Evolutionary conservation across 2,113 vertebrate genomes (phyloP), one percentile per base, ranked within the genome.

Genomic region (Cygnus buccinator): DNA sequence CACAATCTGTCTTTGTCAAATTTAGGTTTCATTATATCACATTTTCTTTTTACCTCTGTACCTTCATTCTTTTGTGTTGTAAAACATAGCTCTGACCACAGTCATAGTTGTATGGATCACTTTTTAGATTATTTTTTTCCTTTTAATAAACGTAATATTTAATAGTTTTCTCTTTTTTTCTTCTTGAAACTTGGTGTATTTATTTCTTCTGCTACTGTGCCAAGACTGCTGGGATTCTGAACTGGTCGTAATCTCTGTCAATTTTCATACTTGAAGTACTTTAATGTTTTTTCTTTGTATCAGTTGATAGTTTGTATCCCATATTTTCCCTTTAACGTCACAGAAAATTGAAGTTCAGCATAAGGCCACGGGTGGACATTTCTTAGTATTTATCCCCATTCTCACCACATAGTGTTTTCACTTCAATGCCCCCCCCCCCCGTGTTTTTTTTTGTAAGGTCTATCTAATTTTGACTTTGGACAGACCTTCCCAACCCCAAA

Each of bases 1-100:
- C 20, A 57, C 46, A 84, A 91, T 89, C 63, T 77, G 19, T 83
- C 63, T 92, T 88, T 92, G 77, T 84, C 84, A 84, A 74, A 84
- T 2, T 26, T n/a, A 55, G 7, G 16, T 10, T 67, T n/a, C 0
- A 2, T 84, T 80, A 73, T 77, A n/a, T 62, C 33, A 57, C 31
- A 74, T 91, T 89, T 94, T 62, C 8, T 13, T 50, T 37, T 2
- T 50, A 77, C 15, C 5, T 70, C 33, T 54, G 16, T 83, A 39
- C 25, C 20, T 80, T 76, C 35, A 23, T 74, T 62, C 23, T 62
- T 87, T 77, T 13, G 18, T 48, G 1, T 11, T 62, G 21, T 46
- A 71, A 93, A 74, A 67, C 6, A 22, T 3, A 65, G 31, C 7
- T 84, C 67, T 48, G 16, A 79, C 9, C 35, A 71, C 10, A 90